Percentiles rank a stretch among this genome's conserved stretches.
phyloP scores from a whole-genome alignment of 2,888 invertebrate species.

The Anthophora plumipes region DNA sequence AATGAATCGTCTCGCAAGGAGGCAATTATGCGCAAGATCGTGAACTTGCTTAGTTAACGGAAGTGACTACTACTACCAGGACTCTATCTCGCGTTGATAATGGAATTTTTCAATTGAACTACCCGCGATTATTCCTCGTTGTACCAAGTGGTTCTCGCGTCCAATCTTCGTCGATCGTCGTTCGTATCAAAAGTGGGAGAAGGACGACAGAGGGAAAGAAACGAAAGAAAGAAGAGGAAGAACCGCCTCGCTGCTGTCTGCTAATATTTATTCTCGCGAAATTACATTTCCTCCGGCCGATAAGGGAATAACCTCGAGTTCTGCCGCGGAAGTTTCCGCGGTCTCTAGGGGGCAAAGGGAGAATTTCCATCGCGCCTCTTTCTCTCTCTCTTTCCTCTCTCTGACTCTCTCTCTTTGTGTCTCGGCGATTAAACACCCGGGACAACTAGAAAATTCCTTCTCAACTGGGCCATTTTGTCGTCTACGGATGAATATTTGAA shows the following conservation, averaged over 20 bases:
- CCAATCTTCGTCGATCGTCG: slow-evolving; percentile 22
- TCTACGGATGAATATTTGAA: slow-evolving; percentile 34
- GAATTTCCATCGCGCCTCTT: no score
- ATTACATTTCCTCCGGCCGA: slow-evolving; percentile 40
- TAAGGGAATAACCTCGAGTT: slow-evolving; percentile 23
- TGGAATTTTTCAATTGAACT: slow-evolving; percentile 61
- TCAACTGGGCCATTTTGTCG: slow-evolving; percentile 5
- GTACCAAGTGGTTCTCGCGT: slow-evolving; percentile 28
- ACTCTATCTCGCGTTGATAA: slow-evolving; percentile 54
- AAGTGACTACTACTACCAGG: slow-evolving; percentile 40
- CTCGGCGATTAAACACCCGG: slow-evolving; percentile 30
- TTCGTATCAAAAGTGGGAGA: background rate
- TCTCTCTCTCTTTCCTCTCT: no score
- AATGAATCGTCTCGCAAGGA: slow-evolving; percentile 55
- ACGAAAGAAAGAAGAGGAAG: background rate
- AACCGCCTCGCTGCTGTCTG: background rate
- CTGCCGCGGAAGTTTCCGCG: background rate
- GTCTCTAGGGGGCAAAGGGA: background rate
- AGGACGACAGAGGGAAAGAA: background rate
- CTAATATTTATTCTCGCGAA: slow-evolving; percentile 51
- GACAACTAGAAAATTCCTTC: slow-evolving; percentile 19
- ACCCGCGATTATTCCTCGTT: slow-evolving; percentile 61
- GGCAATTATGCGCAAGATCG: slow-evolving; percentile 57
- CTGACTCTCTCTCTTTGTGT: background rate
- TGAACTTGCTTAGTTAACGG: slow-evolving; percentile 48